Percentiles rank a stretch among this genome's conserved stretches.
phyloP scores from a whole-genome alignment of 1,140 invertebrate species.

The Neuroterus valhalla region DNA sequence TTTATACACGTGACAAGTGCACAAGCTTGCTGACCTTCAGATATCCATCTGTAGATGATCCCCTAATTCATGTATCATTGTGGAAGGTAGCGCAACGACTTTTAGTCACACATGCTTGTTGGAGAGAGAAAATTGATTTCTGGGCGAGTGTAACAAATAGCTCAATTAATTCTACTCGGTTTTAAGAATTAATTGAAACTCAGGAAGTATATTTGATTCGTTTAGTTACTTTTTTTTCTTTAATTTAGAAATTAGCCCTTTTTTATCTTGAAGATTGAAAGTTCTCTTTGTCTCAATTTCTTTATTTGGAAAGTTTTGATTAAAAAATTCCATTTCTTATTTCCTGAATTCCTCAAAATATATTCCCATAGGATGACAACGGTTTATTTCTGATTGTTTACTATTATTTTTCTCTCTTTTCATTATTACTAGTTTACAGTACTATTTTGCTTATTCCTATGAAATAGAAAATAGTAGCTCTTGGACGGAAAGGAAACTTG shows the following conservation, averaged over 20 bases:
- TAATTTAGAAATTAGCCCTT: too few species aligned
- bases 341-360: not conserved
- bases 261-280: too few species aligned
- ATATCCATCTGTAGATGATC: conserved; percentile 23
- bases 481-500: conserved; percentile 17
- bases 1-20: conserved; percentile 14
- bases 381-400: conserved; percentile 20
- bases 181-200: too few species aligned
- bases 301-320: not conserved
- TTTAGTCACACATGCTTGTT: not conserved
- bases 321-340: not conserved
- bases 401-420: conserved; percentile 2
- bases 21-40: conserved; percentile 16
- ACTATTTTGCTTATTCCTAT: conserved; percentile 13
- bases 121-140: not conserved
- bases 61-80: conserved; percentile 21
- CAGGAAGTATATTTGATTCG: too few species aligned
- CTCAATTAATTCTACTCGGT: not conserved
- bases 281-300: too few species aligned
- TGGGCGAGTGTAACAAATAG: not conserved
- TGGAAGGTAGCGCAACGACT: conserved; percentile 19
- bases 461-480: conserved; percentile 28
- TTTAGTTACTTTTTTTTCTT: too few species aligned
- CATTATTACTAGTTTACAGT: conserved; percentile 21
- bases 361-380: not conserved